phyloP scores from a whole-genome alignment of 2,888 invertebrate species.

The Himalopsyche japonica region DNA sequence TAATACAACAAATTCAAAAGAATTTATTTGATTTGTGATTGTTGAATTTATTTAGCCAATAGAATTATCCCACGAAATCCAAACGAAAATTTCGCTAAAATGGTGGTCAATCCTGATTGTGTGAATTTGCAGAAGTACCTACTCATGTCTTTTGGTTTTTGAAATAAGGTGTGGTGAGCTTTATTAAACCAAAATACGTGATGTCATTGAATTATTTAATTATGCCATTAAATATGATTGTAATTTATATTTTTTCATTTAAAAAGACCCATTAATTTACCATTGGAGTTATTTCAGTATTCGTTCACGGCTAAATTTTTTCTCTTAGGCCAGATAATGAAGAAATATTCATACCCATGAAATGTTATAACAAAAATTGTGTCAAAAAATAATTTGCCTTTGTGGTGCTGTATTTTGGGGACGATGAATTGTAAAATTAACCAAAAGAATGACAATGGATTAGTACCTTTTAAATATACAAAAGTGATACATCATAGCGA shows the following conservation, averaged over 20 bases:
- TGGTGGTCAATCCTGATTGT: neutral
- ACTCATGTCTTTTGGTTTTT: neutral
- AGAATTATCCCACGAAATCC: neutral
- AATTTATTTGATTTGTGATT: too few species aligned
- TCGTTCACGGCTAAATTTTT: too few species aligned
- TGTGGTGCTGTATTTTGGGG: neutral
- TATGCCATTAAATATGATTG: neutral
- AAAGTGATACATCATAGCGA: slow-evolving; percentile 34
- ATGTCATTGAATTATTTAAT: neutral
- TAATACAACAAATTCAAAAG: too few species aligned
- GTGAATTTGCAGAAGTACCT: neutral
- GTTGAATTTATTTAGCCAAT: neutral
- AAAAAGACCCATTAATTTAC: too few species aligned
- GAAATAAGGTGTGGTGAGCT: neutral
- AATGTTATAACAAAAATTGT: neutral
- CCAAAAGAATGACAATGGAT: slow-evolving; percentile 22
- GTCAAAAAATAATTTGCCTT: neutral
- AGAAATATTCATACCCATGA: too few species aligned
- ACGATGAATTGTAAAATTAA: neutral
- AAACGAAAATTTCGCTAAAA: neutral
- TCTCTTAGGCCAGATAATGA: too few species aligned
- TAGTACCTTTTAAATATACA: slow-evolving; percentile 30
- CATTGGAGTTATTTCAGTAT: too few species aligned
- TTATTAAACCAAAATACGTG: neutral
- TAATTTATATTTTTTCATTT: too few species aligned